phyloP scores from a whole-genome alignment of 1,140 invertebrate species.

The Calliopsis andreniformis region DNA sequence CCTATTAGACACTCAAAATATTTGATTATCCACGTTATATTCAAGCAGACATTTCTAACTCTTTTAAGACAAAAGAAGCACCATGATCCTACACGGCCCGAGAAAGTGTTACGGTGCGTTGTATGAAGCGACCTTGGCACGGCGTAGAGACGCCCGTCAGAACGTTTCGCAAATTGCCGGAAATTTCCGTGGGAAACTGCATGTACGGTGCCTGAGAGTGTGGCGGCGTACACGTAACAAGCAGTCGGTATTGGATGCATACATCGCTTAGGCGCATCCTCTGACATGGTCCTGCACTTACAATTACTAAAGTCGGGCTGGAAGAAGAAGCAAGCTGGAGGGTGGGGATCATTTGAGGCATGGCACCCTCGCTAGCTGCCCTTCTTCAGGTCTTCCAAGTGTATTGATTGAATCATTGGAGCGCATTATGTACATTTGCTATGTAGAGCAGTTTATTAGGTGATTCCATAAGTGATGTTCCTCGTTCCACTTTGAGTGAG shows the following conservation, averaged over 20 bases:
- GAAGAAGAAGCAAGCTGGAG: no score
- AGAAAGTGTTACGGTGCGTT: slow-evolving; percentile 60
- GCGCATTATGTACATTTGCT: no score
- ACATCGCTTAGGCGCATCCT: slow-evolving; percentile 25
- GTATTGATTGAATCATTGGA: no score
- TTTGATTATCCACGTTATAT: no score
- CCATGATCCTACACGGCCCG: slow-evolving; percentile 27
- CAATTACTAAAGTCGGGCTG: neutral
- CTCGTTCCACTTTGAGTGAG: no score
- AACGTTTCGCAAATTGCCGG: slow-evolving; percentile 76
- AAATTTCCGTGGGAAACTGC: slow-evolving; percentile 77
- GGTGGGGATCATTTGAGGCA: no score
- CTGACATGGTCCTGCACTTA: slow-evolving; percentile 46
- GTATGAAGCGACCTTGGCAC: slow-evolving; percentile 69
- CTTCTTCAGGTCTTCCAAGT: no score
- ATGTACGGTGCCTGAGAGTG: slow-evolving; percentile 43
- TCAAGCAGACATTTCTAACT: neutral
- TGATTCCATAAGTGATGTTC: no score
- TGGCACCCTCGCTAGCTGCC: no score
- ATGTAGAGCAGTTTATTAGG: no score
- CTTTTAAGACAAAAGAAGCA: neutral
- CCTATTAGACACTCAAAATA: no score
- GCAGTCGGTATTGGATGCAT: slow-evolving; percentile 39
- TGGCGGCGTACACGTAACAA: slow-evolving; percentile 54
- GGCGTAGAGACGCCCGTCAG: slow-evolving; percentile 65